phyloP scores from a whole-genome alignment of 1,140 invertebrate species.

The Saccostrea echinata region DNA sequence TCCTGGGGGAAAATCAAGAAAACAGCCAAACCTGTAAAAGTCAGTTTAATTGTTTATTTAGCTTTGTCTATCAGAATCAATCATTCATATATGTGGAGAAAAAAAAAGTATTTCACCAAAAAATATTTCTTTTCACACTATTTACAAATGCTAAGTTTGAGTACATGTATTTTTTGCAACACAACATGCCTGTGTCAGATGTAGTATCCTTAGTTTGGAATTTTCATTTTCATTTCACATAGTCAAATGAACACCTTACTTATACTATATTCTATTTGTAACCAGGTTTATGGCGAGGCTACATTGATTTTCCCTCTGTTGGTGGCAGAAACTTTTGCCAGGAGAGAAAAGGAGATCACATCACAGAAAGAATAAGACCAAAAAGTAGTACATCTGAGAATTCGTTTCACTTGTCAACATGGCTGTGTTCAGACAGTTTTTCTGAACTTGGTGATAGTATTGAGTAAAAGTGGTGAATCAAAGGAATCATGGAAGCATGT shows the following conservation, averaged over 20 bases:
- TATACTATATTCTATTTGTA: not conserved
- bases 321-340: conserved; percentile 92
- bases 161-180: not conserved
- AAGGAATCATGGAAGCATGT: no score
- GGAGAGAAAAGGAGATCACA: conserved; percentile 70
- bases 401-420: not conserved
- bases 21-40: conserved; percentile 94
- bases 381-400: not conserved
- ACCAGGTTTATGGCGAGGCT: conserved; percentile 18
- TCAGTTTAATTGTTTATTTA: conserved; percentile 71
- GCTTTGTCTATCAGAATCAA: no score
- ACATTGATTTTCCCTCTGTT: not conserved
- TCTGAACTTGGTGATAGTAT: no score
- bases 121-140: not conserved
- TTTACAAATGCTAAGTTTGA: not conserved
- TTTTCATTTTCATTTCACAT: no score
- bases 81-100: no score
- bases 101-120: no score
- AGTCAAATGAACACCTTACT: no score
- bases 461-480: no score
- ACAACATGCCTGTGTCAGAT: no score
- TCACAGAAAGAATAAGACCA: not conserved
- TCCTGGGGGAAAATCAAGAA: conserved; percentile 99
- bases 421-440: no score
- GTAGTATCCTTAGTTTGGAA: no score